These are phyloP conservation scores for Pissodes strobi DNA, from an alignment of 1,140 invertebrate genomes.

Conservation along the genomic window DNA sequence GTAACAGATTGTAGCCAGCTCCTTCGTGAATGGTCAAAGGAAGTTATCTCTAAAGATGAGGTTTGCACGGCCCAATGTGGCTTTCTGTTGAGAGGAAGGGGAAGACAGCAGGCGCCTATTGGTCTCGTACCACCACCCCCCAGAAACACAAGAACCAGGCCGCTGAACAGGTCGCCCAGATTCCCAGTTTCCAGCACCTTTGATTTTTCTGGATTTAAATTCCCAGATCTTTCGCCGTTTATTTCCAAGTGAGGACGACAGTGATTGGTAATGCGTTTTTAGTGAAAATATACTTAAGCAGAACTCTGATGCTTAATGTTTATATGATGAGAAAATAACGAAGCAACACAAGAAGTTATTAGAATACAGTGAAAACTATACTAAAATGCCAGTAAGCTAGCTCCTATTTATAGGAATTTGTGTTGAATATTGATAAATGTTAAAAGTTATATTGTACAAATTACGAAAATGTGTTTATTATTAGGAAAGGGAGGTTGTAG, in stretches of 20 bases:
- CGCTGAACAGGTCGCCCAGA: conserved; percentile 29
- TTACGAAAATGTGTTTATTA: neutral
- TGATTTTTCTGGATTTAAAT: conserved; percentile 58
- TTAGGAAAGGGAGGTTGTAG: neutral
- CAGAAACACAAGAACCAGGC: conserved; percentile 55
- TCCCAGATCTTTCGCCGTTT: conserved; percentile 68
- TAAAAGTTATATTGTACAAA: neutral
- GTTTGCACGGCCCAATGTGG: conserved; percentile 90
- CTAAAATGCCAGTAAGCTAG: neutral
- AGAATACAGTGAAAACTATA: neutral
- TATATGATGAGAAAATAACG: too few relatives aligned
- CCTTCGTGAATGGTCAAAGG: conserved; percentile 77
- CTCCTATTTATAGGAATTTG: neutral
- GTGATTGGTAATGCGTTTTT: too few relatives aligned
- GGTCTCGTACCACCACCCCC: conserved; percentile 49
- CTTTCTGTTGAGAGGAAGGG: conserved; percentile 60
- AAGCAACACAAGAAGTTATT: too few relatives aligned
- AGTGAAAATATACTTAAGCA: neutral
- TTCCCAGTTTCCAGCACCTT: conserved; percentile 50
- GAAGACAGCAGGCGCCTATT: conserved; percentile 39
- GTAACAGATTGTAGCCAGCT: conserved; percentile 86
- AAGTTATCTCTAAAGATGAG: conserved; percentile 81
- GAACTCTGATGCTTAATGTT: too few relatives aligned
- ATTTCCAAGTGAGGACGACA: conserved; percentile 53
- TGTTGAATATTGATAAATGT: neutral